Conservation (phyloP, 2,888 invertebrate species). For the Rotaria sp. region DNA sequence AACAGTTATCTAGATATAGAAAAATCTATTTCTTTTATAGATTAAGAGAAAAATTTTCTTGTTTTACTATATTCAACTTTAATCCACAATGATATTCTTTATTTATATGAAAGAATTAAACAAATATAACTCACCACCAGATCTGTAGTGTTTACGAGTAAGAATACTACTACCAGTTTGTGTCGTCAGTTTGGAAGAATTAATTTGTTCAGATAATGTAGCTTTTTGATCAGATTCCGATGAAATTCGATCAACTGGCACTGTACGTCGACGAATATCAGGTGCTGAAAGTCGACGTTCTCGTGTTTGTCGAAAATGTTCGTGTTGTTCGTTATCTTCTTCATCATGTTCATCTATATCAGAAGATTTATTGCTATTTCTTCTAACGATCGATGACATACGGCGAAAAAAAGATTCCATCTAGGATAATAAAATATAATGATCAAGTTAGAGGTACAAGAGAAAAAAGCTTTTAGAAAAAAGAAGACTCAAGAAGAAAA, state of each 20-base stretch:
- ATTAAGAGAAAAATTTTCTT: too few species aligned
- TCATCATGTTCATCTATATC: background rate
- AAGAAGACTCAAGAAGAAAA: too few species aligned
- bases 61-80: too few species aligned
- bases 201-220: background rate
- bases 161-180: too few species aligned
- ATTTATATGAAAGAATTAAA: too few species aligned
- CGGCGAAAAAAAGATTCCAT: conserved; percentile 29
- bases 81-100: too few species aligned
- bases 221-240: background rate
- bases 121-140: background rate
- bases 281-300: background rate
- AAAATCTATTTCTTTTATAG: too few species aligned
- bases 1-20: too few species aligned
- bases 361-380: background rate
- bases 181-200: background rate
- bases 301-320: background rate
- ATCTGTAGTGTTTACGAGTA: background rate
- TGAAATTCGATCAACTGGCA: background rate
- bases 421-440: background rate
- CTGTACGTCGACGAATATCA: background rate
- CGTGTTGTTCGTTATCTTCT: background rate
- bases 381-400: background rate
- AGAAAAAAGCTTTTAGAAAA: too few species aligned
- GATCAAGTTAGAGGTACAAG: background rate